Conservation (phyloP, 2,797 vertebrate species). For the Loris lydekkerianus region DNA sequence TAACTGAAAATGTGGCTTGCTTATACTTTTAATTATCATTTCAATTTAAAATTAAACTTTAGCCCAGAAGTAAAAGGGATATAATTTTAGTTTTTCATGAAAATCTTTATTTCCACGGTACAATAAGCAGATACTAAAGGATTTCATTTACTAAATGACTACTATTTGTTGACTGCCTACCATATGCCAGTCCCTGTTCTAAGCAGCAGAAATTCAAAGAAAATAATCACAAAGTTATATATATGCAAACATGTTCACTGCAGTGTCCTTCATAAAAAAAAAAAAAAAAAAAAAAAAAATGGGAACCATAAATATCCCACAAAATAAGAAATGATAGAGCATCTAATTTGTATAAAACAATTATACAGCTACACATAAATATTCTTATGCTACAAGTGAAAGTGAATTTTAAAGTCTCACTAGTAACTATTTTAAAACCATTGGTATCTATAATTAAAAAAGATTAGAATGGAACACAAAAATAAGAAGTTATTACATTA, state of each 20-base stretch:
- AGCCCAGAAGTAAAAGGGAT: neutral
- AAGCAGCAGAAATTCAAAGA: neutral
- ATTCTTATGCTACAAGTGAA: neutral
- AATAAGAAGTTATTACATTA: neutral
- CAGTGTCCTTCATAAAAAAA: neutral
- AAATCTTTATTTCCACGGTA: neutral
- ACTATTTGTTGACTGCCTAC: neutral
- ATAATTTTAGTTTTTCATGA: neutral
- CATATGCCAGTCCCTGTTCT: neutral
- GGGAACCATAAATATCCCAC: neutral
- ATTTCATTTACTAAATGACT: neutral
- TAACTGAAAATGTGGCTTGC: neutral
- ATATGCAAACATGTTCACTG: neutral
- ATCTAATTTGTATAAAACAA: neutral
- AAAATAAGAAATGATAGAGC: neutral
- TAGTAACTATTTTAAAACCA: neutral
- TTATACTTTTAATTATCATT: neutral
- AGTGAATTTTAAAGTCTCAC: neutral
- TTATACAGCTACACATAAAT: no score
- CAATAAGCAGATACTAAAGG: neutral
- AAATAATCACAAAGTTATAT: neutral
- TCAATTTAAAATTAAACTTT: neutral
- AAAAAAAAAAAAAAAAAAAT: neutral
- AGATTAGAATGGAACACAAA: neutral
- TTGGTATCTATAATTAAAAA: neutral